These are phyloP conservation scores for Dynastes hyllus DNA, from an alignment of 2,888 invertebrate species.

Conservation along the genomic window DNA sequence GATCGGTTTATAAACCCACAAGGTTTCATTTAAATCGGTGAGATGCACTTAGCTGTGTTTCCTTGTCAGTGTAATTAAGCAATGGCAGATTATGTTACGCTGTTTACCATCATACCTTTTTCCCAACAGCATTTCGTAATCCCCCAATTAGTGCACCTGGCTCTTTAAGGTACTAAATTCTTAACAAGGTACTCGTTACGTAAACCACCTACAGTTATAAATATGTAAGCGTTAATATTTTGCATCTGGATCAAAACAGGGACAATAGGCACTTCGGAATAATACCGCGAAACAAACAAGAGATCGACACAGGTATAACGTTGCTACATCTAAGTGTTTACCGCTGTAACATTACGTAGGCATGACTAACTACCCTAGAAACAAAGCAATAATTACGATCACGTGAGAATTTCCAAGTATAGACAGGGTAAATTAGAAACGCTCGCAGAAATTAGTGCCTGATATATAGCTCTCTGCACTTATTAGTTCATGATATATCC, in stretches of 20 bases:
- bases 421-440: neutral
- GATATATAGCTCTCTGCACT: neutral
- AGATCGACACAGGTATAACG: neutral
- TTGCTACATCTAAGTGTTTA: neutral
- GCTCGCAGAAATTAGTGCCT: neutral
- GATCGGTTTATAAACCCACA: no score
- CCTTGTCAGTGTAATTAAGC: no score
- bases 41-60: no score
- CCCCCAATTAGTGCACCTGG: no score
- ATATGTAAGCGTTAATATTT: neutral
- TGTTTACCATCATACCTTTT: no score
- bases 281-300: neutral
- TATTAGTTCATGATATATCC: constrained; percentile 19
- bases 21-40: no score
- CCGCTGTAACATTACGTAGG: neutral
- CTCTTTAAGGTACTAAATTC: no score
- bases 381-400: constrained; percentile 1
- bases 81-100: no score
- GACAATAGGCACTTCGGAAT: constrained; percentile 7
- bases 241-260: neutral
- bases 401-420: neutral
- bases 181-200: neutral
- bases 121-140: no score
- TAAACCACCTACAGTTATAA: neutral
- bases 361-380: neutral